Base-by-base conservation (phyloP, 1,140 invertebrate species). In the Microvelia longipes region DNA sequence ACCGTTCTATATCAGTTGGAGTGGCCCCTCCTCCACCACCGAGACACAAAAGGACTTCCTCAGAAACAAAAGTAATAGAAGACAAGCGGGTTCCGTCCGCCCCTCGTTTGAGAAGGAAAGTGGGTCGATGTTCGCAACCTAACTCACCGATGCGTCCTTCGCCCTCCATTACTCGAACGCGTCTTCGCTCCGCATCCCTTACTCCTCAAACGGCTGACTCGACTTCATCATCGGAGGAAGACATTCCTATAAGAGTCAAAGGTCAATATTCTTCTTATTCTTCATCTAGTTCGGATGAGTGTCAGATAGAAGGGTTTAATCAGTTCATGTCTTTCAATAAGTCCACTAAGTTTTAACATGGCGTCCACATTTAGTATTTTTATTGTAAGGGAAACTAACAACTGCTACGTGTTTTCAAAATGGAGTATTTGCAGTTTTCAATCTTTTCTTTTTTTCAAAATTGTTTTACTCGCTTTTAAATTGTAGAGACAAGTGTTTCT, bases 301-400 rank as follows among this genome's bases (percentile, higher is more conserved):
- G 63, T 30, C 62, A 68, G 14, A 61, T 72, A 69, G 70, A 72
- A 1, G 71, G 72, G 28, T 72, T 71, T 29, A 69, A 70, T 15
- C 69, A 73, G 66, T 72, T 74, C 70, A 67, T 71, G 28, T 71
- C 72, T 28, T 61, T 68, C 67, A 60, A 68, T 14, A 30, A 28
- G 60, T 71, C 69, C 19, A 73, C 63, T 26, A 69, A 70, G 64
- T 74, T 30, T 68, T 73, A 65, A 65, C 63, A 62, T 64, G 50
- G 30, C 29, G 29, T 2, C 35, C 60, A n/a, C n/a, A n/a, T n/a
- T n/a, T n/a, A n/a, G n/a, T n/a, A n/a, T n/a, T n/a, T n/a, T n/a
- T n/a, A n/a, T n/a, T n/a, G n/a, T n/a, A n/a, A n/a, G n/a, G n/a
- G n/a, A n/a, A n/a, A n/a, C n/a, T n/a, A n/a, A n/a, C n/a, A n/a